Conservation (phyloP, 2,113 vertebrate species). For the Nibea albiflora region DNA sequence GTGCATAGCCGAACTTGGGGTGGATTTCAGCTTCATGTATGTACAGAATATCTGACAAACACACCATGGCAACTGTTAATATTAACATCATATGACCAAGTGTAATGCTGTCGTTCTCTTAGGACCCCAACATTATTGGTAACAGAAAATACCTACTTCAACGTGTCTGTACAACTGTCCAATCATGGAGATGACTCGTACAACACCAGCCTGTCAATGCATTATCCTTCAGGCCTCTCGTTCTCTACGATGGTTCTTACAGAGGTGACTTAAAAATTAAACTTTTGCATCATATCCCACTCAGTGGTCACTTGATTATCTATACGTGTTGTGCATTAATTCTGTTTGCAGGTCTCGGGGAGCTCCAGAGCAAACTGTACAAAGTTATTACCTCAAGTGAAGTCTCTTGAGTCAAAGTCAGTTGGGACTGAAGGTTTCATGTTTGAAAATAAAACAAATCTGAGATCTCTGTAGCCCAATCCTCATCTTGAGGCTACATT, state of each 20-base stretch:
- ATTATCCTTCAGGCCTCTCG: conserved; percentile 80
- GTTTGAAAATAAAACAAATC: neutral
- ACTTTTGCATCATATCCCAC: neutral
- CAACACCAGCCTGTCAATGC: conserved; percentile 79
- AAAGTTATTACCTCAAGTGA: neutral
- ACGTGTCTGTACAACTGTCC: conserved; percentile 58
- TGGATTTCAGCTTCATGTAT: conserved; percentile 72
- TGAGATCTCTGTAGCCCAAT: neutral
- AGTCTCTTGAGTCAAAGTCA: neutral
- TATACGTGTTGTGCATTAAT: neutral
- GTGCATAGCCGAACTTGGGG: conserved; percentile 82
- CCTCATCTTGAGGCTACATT: too few relatives aligned
- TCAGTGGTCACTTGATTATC: neutral
- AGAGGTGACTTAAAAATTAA: conserved; percentile 58
- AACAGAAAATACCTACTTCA: conserved; percentile 71
- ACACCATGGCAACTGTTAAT: neutral
- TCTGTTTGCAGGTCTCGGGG: neutral
- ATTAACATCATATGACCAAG: neutral
- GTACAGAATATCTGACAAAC: conserved; percentile 44
- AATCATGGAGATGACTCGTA: conserved; percentile 83
- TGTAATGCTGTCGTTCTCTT: conserved; percentile 2
- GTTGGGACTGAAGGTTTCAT: neutral
- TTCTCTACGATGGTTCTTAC: conserved; percentile 69
- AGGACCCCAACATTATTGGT: conserved; percentile 75
- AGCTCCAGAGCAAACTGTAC: neutral